Evolutionary conservation across 1,140 invertebrate species (phyloP).

Genomic region (Caenorhabditis latens): DNA sequence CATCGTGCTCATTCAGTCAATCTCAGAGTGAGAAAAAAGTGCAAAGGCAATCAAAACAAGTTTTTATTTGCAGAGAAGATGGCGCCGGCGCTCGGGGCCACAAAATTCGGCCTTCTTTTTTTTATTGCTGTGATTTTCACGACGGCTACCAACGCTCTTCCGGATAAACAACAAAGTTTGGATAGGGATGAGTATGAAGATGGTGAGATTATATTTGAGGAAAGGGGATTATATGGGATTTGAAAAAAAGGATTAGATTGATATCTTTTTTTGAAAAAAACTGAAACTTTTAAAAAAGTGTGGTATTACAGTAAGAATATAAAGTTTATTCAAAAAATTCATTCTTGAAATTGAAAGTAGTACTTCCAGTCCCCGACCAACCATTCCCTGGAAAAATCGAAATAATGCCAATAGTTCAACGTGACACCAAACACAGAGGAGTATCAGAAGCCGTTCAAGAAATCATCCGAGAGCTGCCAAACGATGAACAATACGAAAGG

Average conservation of each 20-base stretch:
- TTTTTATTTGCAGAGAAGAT: slow-evolving; percentile 44
- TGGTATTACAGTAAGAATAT: too few relatives aligned
- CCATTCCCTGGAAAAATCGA: slow-evolving; percentile 41
- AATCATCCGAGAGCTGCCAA: slow-evolving; percentile 29
- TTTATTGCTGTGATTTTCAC: slow-evolving; percentile 37
- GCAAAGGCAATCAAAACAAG: slow-evolving; percentile 18
- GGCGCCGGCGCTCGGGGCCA: slow-evolving; percentile 15
- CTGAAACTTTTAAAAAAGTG: too few relatives aligned
- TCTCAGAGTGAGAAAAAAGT: background rate
- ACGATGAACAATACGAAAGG: slow-evolving; percentile 38
- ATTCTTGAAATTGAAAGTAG: too few relatives aligned
- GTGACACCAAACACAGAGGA: slow-evolving; percentile 44
- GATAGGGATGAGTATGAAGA: slow-evolving; percentile 47
- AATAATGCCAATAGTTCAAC: slow-evolving; percentile 41
- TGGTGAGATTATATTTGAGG: background rate
- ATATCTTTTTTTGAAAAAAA: too few relatives aligned
- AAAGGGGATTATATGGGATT: background rate
- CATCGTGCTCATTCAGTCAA: too few relatives aligned
- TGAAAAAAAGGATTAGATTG: too few relatives aligned
- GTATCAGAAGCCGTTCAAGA: slow-evolving; percentile 29
- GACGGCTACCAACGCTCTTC: background rate
- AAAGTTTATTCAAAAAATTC: too few relatives aligned
- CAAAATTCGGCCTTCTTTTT: slow-evolving; percentile 28
- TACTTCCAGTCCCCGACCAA: slow-evolving; percentile 36
- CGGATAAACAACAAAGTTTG: background rate